A percentile compares a stretch with the other conserved stretches of the same genome.
Conservation (phyloP, 64 coral and sea anemone species). For the Dendronephthya gigantea region DNA sequence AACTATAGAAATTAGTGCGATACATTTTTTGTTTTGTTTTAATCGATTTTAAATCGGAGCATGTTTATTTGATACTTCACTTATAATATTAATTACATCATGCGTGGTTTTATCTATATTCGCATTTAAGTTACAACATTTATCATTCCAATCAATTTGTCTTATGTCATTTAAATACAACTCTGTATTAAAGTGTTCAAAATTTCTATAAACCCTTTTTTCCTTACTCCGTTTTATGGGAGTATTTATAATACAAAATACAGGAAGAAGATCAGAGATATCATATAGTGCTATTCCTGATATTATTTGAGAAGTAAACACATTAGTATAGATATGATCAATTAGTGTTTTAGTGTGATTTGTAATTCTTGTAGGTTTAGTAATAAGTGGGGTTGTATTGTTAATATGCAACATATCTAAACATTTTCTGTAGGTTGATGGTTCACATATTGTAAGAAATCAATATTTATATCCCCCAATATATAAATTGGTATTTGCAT, state of each 20-base stretch:
- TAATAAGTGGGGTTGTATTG: conserved; percentile 24
- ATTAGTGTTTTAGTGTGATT: conserved; percentile 24
- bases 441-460: conserved; percentile 23
- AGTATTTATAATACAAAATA: conserved; percentile 37
- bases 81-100: too few relatives aligned
- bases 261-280: conserved; percentile 31
- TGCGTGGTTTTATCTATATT: too few relatives aligned
- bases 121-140: too few relatives aligned
- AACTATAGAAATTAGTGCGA: too few relatives aligned
- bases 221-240: too few relatives aligned
- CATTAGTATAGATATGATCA: conserved; percentile 36
- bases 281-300: conserved; percentile 21
- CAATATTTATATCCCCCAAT: conserved; percentile 39
- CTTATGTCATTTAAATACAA: too few relatives aligned
- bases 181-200: too few relatives aligned
- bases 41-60: too few relatives aligned
- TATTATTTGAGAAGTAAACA: background rate
- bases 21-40: too few relatives aligned
- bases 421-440: conserved; percentile 2
- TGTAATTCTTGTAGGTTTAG: conserved; percentile 35
- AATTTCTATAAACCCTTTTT: too few relatives aligned
- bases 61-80: too few relatives aligned
- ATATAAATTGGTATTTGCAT: conserved; percentile 39
- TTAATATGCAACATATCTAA: conserved; percentile 33
- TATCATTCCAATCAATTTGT: too few relatives aligned